Percentiles rank a stretch among this genome's conserved stretches.
phyloP scores from a whole-genome alignment of 2,113 vertebrate genomes.

The Anthoscopus minutus region DNA sequence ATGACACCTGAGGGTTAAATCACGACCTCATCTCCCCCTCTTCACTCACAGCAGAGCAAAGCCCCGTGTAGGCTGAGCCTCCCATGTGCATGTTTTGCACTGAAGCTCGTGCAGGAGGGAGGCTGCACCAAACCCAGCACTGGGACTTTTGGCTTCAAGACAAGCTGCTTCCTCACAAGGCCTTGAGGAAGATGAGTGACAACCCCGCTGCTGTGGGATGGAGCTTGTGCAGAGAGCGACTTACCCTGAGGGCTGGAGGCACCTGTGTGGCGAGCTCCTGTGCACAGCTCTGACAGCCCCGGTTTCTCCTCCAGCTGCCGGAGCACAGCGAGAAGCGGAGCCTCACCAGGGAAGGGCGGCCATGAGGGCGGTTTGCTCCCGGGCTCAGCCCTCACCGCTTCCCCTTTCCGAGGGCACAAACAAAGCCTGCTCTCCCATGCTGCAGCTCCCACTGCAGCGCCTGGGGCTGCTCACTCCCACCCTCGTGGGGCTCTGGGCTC shows the following conservation, averaged over 20 bases:
- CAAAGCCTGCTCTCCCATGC: neutral
- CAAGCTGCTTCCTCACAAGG: neutral
- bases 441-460: rapidly evolving
- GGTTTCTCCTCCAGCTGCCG: neutral
- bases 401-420: neutral
- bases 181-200: neutral
- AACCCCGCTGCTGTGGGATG: rapidly evolving
- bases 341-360: neutral
- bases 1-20: neutral
- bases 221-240: neutral
- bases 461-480: rapidly evolving
- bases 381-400: slow-evolving; percentile 5
- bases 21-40: neutral
- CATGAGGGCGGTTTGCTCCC: neutral
- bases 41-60: neutral
- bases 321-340: neutral
- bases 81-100: neutral
- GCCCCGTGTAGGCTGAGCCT: neutral
- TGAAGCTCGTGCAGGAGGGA: rapidly evolving
- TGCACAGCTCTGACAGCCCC: neutral
- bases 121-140: neutral
- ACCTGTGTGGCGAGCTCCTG: rapidly evolving
- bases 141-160: neutral
- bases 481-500: rapidly evolving
- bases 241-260: neutral